phyloP scores from a whole-genome alignment of 2,797 vertebrate genomes.

The Hephaestus fuliginosus region DNA sequence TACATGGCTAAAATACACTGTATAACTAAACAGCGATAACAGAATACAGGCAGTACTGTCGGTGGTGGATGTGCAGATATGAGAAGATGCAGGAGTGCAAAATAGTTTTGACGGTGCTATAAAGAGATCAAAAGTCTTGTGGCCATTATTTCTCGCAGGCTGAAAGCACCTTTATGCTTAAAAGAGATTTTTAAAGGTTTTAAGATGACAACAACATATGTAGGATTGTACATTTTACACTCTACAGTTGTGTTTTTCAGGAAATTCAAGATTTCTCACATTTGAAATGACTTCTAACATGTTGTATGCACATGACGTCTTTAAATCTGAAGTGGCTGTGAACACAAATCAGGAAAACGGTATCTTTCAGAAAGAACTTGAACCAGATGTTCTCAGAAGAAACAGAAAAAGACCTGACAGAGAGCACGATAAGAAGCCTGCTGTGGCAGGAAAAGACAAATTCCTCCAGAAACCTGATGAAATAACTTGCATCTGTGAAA shows the following conservation, averaged over 20 bases:
- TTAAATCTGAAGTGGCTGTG: background rate
- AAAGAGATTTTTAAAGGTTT: background rate
- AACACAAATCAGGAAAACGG: background rate
- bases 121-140: too few relatives aligned
- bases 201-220: background rate
- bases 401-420: background rate
- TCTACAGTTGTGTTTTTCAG: background rate
- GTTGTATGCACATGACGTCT: background rate
- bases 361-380: background rate
- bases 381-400: conserved; percentile 37
- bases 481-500: background rate
- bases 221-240: background rate
- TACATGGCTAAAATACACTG: too few relatives aligned
- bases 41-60: too few relatives aligned
- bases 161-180: too few relatives aligned
- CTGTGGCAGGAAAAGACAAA: too few relatives aligned
- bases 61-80: too few relatives aligned
- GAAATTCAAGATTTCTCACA: background rate
- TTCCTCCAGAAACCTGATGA: background rate
- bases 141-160: too few relatives aligned
- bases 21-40: too few relatives aligned
- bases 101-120: too few relatives aligned
- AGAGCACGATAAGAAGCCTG: background rate
- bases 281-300: background rate
- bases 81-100: too few relatives aligned